Evolutionary conservation across 2,888 invertebrate species (phyloP), one percentile per base, ranked within the genome.

Genomic region (Beris chalybata): DNA sequence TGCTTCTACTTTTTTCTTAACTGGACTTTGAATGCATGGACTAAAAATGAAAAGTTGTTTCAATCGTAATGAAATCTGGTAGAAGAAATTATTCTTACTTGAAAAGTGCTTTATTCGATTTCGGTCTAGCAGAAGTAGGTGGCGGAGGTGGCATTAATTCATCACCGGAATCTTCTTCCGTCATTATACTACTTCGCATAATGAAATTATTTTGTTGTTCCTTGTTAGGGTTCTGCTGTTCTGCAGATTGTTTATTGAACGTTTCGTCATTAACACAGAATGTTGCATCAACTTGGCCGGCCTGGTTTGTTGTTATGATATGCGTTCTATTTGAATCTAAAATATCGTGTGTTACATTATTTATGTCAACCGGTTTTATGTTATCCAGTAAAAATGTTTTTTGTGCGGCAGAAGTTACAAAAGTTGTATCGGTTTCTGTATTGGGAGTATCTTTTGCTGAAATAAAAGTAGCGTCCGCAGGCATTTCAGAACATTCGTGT

Each of bases 1-100:
- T 0, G 86, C 87, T 71, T 85, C 84, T 0, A 87, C 86, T 47
- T 85, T 83, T 72, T 85, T 84, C 73, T 85, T 86, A 4, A 86
- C 83, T 0, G 86, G 83, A 70, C 86, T 86, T 68, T 84, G 83
- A 5, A 83, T 80, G 67, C 83, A 85, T 2, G 86, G 86, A 78
- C 85, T 86, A 69, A 81, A 83, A 13, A 82, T n/a, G n/a, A 38
- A n/a, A 5, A 7, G 30, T 48, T n/a, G n/a, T n/a, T n/a, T n/a
- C n/a, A n/a, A 44, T 44, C 44, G n/a, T n/a, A 44, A 12, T n/a
- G n/a, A 50, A 9, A 30, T 22, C 11, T 13, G 31, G 31, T 57
- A 57, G 38, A 13, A 57, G 22, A 47, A 59, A 31, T 9, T 6
- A 44, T 32, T 67, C 69, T 74, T 69, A 80, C 79, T 79, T 80